phyloP scores from a whole-genome alignment of 1,140 invertebrate species.

The Heliconius himera region DNA sequence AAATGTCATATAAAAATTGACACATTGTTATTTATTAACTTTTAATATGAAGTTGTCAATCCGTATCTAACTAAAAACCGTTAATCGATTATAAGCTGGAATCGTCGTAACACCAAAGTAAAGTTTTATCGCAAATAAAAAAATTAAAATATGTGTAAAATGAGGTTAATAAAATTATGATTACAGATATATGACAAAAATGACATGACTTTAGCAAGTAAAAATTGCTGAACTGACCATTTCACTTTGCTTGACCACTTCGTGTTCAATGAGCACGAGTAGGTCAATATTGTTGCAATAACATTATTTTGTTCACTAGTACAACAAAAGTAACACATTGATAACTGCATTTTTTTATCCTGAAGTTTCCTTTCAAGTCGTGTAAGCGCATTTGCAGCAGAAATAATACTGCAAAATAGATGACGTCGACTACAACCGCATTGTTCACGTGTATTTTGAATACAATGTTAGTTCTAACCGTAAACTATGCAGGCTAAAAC shows the following conservation, averaged over 20 bases:
- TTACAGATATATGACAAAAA: too few species aligned
- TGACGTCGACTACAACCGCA: conserved; percentile 77
- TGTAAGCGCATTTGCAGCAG: conserved; percentile 75
- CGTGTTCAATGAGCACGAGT: conserved; percentile 6
- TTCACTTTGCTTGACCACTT: conserved; percentile 25
- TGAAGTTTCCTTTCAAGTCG: conserved; percentile 62
- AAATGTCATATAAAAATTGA: background rate
- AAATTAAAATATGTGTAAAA: background rate
- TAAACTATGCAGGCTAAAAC: conserved; percentile 67
- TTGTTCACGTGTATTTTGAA: conserved; percentile 77
- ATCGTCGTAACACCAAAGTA: background rate
- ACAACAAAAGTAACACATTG: conserved; percentile 38
- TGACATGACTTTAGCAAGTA: background rate
- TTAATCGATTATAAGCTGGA: background rate
- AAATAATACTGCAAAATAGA: conserved; percentile 79
- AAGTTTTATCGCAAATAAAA: background rate
- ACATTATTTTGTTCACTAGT: conserved; percentile 19
- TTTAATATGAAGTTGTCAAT: background rate
- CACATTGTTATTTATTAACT: background rate
- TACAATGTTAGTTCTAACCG: conserved; percentile 69
- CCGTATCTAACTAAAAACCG: background rate
- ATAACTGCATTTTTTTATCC: conserved; percentile 72
- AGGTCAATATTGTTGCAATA: conserved; percentile 12
- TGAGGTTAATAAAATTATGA: background rate
- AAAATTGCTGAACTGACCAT: conserved; percentile 23